These are phyloP conservation scores for Eptesicus fuscus DNA, from an alignment of 2,113 vertebrate genomes.

Conservation along the genomic window DNA sequence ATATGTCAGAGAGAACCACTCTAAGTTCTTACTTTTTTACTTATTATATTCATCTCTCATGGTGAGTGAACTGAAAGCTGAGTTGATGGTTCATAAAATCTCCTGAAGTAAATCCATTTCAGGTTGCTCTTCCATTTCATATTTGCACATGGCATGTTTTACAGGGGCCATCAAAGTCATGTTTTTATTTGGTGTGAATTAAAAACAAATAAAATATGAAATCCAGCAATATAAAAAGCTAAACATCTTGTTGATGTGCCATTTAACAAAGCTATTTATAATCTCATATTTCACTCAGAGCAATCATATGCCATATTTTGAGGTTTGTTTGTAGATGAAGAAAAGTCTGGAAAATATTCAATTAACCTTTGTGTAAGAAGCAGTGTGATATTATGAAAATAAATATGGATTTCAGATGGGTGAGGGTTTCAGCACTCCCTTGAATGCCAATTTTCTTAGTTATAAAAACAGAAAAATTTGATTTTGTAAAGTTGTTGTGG, in stretches of 20 bases:
- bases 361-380: constrained; percentile 27
- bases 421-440: neutral
- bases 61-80: neutral
- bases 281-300: neutral
- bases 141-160: constrained; percentile 45
- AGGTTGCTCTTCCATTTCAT: neutral
- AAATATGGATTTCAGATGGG: neutral
- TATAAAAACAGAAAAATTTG: neutral
- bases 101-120: neutral
- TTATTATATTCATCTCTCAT: neutral
- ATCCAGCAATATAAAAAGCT: neutral
- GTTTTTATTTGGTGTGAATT: constrained; percentile 47
- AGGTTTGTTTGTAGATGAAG: neutral
- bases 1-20: neutral
- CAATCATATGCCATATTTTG: neutral
- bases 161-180: constrained; percentile 19
- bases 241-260: constrained; percentile 21
- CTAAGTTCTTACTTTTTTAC: neutral
- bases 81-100: constrained; percentile 36
- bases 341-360: constrained; percentile 20
- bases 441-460: neutral
- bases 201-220: constrained; percentile 55
- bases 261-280: constrained; percentile 32
- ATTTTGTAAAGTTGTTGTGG: neutral
- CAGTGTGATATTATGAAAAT: neutral